Evolutionary conservation across 2,888 invertebrate species (phyloP), one percentile per base, ranked within the genome.

Genomic region (Chrysolina oricalcia): DNA sequence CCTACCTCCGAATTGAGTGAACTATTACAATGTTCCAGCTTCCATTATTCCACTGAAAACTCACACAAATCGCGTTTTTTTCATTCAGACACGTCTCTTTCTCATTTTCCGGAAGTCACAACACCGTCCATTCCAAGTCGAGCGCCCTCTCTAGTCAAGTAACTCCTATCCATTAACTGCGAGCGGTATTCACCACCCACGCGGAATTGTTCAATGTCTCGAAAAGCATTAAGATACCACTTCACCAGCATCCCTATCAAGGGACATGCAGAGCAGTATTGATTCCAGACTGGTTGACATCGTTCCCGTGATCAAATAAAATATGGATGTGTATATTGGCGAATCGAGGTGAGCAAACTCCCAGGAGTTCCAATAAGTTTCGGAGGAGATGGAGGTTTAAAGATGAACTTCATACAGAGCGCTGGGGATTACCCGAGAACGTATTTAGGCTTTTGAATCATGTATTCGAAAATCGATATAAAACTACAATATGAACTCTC

Each of bases 201-300:
- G 9, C 15, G 1, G 70, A 74, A 74, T 74, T 74, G 74, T 43
- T 74, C 70, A 74, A 71, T 74, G 74, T 71, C 50, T 71, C 59
- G 74, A 67, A 71, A 74, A 67, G 53, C 67, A 71, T 74, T 66
- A 69, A 74, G 74, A 74, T 74, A 74, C 23, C 56, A 56, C 23
- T 19, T 27, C 6, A 23, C n/a, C 35, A 53, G 13, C 21, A 11
- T 23, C 59, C 35, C 4, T n/a, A 27, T 59, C n/a, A n/a, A n/a
- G 59, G 9, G n/a, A 59, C n/a, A 59, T 59, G 15, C 35, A 59
- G 35, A 59, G 27, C 59, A 59, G 23, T 23, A 59, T 59, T n/a
- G 59, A 59, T 59, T 59, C 27, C 2, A 23, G n/a, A 56, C 21
- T 23, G 23, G 56, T 56, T 56, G 21, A 23, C 56, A 56, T 56